phyloP scores from a whole-genome alignment of 2,888 invertebrate genomes.

The Nomada hirtipes region DNA sequence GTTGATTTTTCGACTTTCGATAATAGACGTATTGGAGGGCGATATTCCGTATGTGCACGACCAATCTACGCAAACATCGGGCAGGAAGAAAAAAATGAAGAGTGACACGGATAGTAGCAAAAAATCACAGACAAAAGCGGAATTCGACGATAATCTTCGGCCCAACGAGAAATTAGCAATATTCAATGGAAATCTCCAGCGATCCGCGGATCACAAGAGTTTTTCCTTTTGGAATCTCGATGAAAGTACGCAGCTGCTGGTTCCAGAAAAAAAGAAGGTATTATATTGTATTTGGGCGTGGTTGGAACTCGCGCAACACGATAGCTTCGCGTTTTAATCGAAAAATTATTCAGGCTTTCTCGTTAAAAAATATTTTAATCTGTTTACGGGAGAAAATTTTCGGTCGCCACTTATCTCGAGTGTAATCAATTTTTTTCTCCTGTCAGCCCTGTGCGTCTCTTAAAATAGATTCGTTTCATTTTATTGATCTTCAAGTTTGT shows the following conservation, averaged over 20 bases:
- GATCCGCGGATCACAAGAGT: background rate
- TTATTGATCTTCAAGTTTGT: too few relatives aligned
- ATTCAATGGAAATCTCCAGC: constrained; percentile 27
- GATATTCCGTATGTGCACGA: constrained; percentile 8
- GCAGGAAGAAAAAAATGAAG: constrained; percentile 4
- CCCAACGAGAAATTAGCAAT: constrained; percentile 37
- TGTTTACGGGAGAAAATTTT: too few relatives aligned
- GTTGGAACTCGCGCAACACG: too few relatives aligned
- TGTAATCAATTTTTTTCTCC: too few relatives aligned
- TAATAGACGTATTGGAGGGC: constrained; percentile 25
- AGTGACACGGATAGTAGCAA: background rate
- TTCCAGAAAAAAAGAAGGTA: constrained; percentile 32
- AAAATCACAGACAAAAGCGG: constrained; percentile 1
- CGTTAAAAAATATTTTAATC: too few relatives aligned
- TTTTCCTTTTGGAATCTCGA: constrained; percentile 45
- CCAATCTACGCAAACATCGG: background rate
- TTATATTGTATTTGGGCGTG: background rate
- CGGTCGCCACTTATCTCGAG: too few relatives aligned
- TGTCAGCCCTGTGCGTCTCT: too few relatives aligned
- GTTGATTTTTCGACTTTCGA: constrained; percentile 26
- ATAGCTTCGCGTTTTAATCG: too few relatives aligned
- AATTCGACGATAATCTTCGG: constrained; percentile 24
- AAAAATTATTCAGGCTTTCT: background rate
- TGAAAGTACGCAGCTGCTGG: constrained; percentile 30
- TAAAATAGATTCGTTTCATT: background rate